Evolutionary conservation across 2,797 vertebrate genomes (phyloP), one percentile per base, ranked within the genome.

Genomic region (Enteromius unitaeniatus): DNA sequence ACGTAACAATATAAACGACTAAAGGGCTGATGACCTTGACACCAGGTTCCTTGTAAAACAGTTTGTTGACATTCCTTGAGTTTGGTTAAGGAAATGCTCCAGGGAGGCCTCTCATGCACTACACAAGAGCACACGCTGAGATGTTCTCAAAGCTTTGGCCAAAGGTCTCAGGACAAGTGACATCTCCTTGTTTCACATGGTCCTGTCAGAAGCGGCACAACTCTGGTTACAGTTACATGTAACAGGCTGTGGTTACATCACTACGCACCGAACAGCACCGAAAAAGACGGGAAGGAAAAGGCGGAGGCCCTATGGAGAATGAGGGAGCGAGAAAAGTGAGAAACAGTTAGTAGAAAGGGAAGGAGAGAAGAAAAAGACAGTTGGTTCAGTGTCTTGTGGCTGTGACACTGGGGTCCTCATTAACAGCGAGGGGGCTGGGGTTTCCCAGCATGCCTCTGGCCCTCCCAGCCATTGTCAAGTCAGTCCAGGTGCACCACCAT

Each of bases 401-500:
- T 85, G 89, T 90, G 91, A 91, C 93, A 92, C 87, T 81, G 87
- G 90, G 92, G 91, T 84, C 81, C 92, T 94, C 93, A 94, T 95
- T 96, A 95, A 93, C 90, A 89, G 89, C 81, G 82, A 89, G 90
- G 88, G 88, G 89, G 90, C 91, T 89, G 74, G 91, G 89, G 92
- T 89, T 82, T 87, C 86, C 78, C 85, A 85, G 84, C 85, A 87
- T 88, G 88, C 78, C 84, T 91, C 85, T 85, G 89, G 92, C 88
- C 88, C 88, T 89, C 83, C 34, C 85, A 62, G 87, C 88, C 86
- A 94, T 94, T 94, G 94, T 95, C 88, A 89, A 88, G 84, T 87
- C 78, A 69, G 89, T 87, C 93, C 94, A 95, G 95, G 94, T 96
- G 94, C 93, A 93, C 6, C 70, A 90, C 85, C 90, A 93, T 95